phyloP scores from a whole-genome alignment of 2,797 vertebrate genomes.

The Enteromius mattozi region DNA sequence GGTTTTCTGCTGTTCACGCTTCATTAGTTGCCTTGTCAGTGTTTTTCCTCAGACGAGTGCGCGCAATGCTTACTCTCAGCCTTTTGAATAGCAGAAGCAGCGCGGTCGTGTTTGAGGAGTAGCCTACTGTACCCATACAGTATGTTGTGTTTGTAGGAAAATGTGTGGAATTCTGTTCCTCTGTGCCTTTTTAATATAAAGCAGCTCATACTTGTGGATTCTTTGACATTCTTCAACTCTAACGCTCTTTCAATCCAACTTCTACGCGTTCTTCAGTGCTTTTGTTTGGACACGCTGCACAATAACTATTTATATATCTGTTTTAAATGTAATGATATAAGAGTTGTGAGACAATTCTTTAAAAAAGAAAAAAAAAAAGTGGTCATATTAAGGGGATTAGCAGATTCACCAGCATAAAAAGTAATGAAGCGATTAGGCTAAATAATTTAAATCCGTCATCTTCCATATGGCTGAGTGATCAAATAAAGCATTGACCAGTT shows the following conservation, averaged over 20 bases:
- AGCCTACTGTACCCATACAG: background rate
- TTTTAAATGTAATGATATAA: conserved; percentile 10
- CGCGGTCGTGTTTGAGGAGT: conserved; percentile 16
- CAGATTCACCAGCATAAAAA: conserved; percentile 77
- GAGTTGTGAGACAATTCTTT: conserved; percentile 19
- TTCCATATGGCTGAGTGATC: conserved; percentile 80
- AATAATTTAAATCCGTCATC: conserved; percentile 82
- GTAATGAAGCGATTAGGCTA: conserved; percentile 82
- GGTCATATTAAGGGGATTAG: conserved; percentile 76
- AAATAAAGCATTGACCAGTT: conserved; percentile 68
- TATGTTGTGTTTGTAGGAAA: background rate
- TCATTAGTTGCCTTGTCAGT: conserved; percentile 95
- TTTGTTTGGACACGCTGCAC: background rate
- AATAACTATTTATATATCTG: background rate
- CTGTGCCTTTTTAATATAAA: background rate
- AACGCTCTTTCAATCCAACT: background rate
- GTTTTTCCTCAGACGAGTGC: conserved; percentile 91
- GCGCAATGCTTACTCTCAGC: conserved; percentile 87
- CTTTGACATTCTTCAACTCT: background rate
- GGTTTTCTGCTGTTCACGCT: conserved; percentile 87
- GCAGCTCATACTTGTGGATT: background rate
- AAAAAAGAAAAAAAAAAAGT: conserved; percentile 63
- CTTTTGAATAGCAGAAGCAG: conserved; percentile 41
- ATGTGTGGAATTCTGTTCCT: background rate
- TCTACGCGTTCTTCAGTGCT: background rate